A percentile compares a stretch with the other conserved stretches of the same genome.
These are phyloP conservation scores for Tauraco erythrolophus DNA, from an alignment of 2,113 vertebrate species.

Conservation along the genomic window DNA sequence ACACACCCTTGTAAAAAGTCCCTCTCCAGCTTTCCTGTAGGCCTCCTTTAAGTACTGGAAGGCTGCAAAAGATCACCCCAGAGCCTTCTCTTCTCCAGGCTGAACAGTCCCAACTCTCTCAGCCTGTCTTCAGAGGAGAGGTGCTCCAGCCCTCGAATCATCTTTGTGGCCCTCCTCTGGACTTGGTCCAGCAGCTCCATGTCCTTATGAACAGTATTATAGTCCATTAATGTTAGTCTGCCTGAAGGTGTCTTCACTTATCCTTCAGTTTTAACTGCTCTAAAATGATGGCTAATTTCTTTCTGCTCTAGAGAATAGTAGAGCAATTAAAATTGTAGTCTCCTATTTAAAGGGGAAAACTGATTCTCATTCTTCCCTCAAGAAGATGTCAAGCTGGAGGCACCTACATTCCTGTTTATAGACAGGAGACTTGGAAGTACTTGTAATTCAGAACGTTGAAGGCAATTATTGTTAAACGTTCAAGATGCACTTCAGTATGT, in stretches of 20 bases:
- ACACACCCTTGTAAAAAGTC: too few relatives aligned
- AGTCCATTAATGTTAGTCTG: neutral
- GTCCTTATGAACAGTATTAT: neutral
- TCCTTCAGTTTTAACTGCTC: neutral
- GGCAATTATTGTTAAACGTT: neutral
- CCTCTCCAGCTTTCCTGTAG: too few relatives aligned
- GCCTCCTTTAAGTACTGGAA: too few relatives aligned
- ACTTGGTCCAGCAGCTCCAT: too few relatives aligned
- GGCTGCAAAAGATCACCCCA: too few relatives aligned
- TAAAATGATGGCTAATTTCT: neutral
- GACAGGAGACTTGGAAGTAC: neutral
- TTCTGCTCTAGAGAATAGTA: neutral
- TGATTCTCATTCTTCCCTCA: neutral
- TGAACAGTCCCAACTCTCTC: too few relatives aligned
- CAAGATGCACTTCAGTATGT: neutral
- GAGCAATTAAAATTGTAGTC: neutral
- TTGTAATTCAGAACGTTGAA: neutral
- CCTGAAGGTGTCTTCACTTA: neutral
- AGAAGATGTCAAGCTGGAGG: neutral
- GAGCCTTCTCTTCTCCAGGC: too few relatives aligned
- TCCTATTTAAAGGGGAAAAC: neutral
- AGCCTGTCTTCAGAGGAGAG: too few relatives aligned
- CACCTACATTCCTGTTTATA: neutral
- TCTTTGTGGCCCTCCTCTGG: too few relatives aligned
- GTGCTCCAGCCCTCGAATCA: too few relatives aligned